phyloP scores from a whole-genome alignment of 2,888 invertebrate species.

The Synanthedon vespiformis region DNA sequence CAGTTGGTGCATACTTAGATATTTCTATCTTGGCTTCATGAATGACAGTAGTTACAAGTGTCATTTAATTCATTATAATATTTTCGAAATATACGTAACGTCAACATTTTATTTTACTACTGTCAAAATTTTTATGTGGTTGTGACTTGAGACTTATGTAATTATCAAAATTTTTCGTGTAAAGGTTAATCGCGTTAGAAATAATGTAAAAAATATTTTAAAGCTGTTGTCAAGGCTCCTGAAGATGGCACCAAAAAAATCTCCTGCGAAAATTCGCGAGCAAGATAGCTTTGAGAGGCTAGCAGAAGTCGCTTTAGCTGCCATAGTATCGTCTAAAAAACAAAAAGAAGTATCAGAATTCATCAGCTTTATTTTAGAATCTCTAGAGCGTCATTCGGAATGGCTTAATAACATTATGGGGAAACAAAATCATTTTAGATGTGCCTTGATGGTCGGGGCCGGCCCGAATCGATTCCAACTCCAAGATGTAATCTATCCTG shows the following conservation, averaged over 20 bases:
- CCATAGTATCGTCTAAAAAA: constrained; percentile 45
- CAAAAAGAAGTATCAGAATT: constrained; percentile 53
- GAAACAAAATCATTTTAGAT: constrained; percentile 43
- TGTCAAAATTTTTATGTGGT: no score
- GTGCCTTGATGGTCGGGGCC: constrained; percentile 48
- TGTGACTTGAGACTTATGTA: no score
- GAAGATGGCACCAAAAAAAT: constrained; percentile 27
- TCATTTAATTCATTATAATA: no score
- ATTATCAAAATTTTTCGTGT: constrained; percentile 41
- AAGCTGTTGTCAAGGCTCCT: constrained; percentile 18
- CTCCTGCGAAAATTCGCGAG: constrained; percentile 15
- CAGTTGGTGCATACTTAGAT: no score
- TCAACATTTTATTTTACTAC: no score
- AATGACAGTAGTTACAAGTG: no score
- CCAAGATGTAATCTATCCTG: constrained; percentile 52
- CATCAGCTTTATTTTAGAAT: constrained; percentile 39
- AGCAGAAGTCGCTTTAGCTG: constrained; percentile 49
- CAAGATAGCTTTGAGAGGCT: constrained; percentile 18
- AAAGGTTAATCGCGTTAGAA: constrained; percentile 23
- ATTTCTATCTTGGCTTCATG: no score
- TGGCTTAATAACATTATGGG: constrained; percentile 48
- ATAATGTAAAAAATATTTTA: constrained; percentile 28
- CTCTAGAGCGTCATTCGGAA: constrained; percentile 43
- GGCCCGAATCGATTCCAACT: constrained; percentile 56
- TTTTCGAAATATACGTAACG: no score